Evolutionary conservation across 2,888 invertebrate genomes (phyloP), one percentile per base, ranked within the genome.

Genomic region (Elmis aenea): DNA sequence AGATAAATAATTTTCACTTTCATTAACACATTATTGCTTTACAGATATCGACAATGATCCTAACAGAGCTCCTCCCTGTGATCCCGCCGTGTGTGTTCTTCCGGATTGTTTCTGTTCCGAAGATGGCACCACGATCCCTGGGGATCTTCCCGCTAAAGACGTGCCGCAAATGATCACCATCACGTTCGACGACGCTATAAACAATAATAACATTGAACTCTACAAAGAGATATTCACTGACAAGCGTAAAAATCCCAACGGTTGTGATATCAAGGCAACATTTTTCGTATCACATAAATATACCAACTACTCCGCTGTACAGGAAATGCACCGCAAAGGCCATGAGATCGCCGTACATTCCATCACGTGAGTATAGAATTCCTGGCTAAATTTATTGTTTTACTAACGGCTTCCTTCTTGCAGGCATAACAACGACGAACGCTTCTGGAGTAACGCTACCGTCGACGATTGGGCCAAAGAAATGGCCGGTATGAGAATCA

Each of bases 81-180:
- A 92, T 64, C 80, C 86, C 0, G 69, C 80, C 5, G 88, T 90
- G 42, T 93, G 92, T 63, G 82, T 83, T 15, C 73, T 92, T 46
- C 93, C 92, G 20, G 92, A 92, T 66, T 93, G 93, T 66, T 92
- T 91, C 83, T 93, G 92, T 62, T 91, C 91, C 5, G 90, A 91
- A 66, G 91, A 91, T 61, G 91, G 91, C 47, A 91, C 91, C 20
- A 74, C 77, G 24, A 84, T 90, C 52, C 91, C 91, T 44, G 88
- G 88, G 8, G 88, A 90, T 60, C 70, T 90, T 28, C 88, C 87
- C 8, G 66, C 81, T 44, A 85, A 81, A 69, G 88, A 90, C 58
- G 88, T 92, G 1, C 92, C 92, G 3, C 91, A 92, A 73, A 92
- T 92, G 92, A 83, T 93, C 61, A 91, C 89, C 38, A 85, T 93